Base-by-base conservation (phyloP, 2,113 vertebrate species). In the Excalfactoria chinensis region DNA sequence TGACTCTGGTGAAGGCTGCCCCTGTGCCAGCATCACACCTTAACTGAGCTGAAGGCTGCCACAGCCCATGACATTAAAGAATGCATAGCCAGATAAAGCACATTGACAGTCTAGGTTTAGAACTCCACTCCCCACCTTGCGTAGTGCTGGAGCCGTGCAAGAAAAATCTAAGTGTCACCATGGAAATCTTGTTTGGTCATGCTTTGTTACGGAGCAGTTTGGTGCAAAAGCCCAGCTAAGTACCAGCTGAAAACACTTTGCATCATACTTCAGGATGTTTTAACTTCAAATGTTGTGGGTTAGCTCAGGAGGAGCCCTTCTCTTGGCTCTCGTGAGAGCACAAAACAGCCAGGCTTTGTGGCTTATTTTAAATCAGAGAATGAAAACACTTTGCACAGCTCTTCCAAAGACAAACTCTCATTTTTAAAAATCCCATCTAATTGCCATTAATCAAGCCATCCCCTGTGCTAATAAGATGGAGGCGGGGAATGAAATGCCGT, bases 371-470 rank as follows among this genome's bases (percentile, higher is more conserved):
- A 92, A 83, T 84, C 48, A 41, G 53, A 93, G 41, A 74, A 84
- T 22, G 23, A 66, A 92, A 94, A 59, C 49, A 48, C 28, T 46
- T 58, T 51, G 68, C 41, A 30, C 3, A 25, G 28, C 73, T 76
- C 28, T 76, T 89, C 64, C 84, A 74, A 88, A 93, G 77, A 84
- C 40, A 89, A 93, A 93, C 64, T 91, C 77, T 88, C 37, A 71
- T 93, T 95, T 94, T 83, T 19, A 72, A 86, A 95, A 88, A 89
- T 78, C 67, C 34, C 48, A 73, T 88, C 56, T 92, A 90, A 58
- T 55, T 72, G 59, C 62, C 62, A 83, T 88, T 93, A 87, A 86
- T 93, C 95, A 92, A 87, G 75, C 37, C 82, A 93, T 62, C 74
- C 77, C 58, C 71, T 85, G 30, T 1, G 9, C 43, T 79, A 80